Base-by-base conservation (phyloP, 2,888 invertebrate species). In the Imbricaverruca yamaguchii region DNA sequence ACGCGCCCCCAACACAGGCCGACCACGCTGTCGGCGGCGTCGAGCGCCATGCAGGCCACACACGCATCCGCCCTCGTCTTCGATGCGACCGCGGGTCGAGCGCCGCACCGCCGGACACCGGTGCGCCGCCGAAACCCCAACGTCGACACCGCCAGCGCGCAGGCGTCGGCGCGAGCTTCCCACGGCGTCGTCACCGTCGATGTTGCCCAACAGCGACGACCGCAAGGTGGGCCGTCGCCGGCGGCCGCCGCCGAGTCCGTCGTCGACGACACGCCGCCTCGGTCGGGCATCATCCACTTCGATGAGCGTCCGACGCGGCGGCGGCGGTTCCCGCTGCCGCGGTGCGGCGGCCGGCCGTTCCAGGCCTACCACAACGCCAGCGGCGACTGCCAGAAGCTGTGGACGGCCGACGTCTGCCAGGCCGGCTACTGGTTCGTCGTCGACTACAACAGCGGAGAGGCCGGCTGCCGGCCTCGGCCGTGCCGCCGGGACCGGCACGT, bases 301-400 rank as follows among this genome's bases (percentile, higher is more conserved):
- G 39, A 39, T 1, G 39, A 39, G 39, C 39, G 39, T 39, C 39
- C 39, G 39, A 39, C 39, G 2, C 39, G 39, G 1, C 39, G 39
- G 39, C 39, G 39, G 39, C 39, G 39, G 69, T 10, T 15, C 15
- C 69, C 69, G 69, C 23, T 69, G 25, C 69, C 69, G 39, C 9
- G 15, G 15, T 74, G 74, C n/a, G 74, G 53, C 53, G 74, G 74
- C 55, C 53, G 55, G 53, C 55, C 18, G 18, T 74, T 10, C 74
- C 13, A 55, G 18, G 74, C 55, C 6, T 74, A 55, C 74, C 13
- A 74, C 74, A 74, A 74, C 74, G 9, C 21, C 55, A 74, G 55
- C 53, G 74, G 74, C 55, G 21, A 74, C 53, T 74, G 74, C 74
- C 74, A 55, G 55, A 6, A 74, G 74, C 74, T 74, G 74, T 55